Conservation (phyloP, 2,797 vertebrate species). For the Cuniculus paca region DNA sequence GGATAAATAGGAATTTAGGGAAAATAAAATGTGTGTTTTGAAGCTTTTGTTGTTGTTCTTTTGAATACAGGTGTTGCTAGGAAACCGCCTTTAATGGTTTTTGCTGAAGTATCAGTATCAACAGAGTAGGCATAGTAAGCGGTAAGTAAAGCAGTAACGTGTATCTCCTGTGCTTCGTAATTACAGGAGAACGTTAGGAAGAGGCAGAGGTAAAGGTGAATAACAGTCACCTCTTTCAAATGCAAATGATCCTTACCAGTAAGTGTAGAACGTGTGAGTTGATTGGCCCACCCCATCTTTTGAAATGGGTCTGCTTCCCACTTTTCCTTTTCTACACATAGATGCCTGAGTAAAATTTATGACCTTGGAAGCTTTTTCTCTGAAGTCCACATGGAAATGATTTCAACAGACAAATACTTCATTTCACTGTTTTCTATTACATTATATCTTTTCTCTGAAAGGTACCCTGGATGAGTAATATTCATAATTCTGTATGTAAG, state of each 20-base stretch:
- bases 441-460: slow-evolving; percentile 54
- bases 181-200: neutral
- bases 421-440: slow-evolving; percentile 39
- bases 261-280: neutral
- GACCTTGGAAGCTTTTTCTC: slow-evolving; percentile 30
- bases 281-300: neutral
- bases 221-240: neutral
- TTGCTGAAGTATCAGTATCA: slow-evolving; percentile 64
- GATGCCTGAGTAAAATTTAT: neutral
- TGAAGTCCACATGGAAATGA: slow-evolving; percentile 21
- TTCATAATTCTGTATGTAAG: neutral
- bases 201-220: neutral
- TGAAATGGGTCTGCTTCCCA: neutral
- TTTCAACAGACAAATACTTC: slow-evolving; percentile 50
- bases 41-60: slow-evolving; percentile 51
- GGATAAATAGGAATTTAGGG: slow-evolving; percentile 22
- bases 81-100: slow-evolving; percentile 70
- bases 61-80: slow-evolving; percentile 77
- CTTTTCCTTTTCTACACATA: neutral
- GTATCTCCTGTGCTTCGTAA: neutral
- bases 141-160: slow-evolving; percentile 22
- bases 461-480: slow-evolving; percentile 6
- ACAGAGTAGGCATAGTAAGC: neutral
- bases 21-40: slow-evolving; percentile 49
- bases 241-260: neutral